phyloP scores from a whole-genome alignment of 2,888 invertebrate species.

The Acleris sparsana region DNA sequence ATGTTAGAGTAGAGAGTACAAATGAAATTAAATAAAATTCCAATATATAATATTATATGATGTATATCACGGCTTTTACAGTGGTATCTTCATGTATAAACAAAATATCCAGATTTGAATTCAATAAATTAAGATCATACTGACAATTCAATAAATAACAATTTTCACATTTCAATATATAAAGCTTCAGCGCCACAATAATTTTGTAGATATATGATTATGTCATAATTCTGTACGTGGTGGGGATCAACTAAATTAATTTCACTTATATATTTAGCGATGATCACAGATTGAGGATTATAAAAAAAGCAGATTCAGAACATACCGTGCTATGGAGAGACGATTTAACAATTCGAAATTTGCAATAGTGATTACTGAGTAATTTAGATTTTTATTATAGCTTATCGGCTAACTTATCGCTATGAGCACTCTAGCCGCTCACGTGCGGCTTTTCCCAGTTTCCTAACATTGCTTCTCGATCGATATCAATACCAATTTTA shows the following conservation, averaged over 20 bases:
- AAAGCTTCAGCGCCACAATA: constrained; percentile 71
- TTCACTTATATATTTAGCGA: constrained; percentile 80
- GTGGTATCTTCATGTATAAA: constrained; percentile 81
- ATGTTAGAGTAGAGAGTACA: neutral
- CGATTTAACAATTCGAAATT: constrained; percentile 79
- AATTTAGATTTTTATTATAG: constrained; percentile 80
- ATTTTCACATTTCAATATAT: constrained; percentile 67
- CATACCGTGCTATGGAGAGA: constrained; percentile 81
- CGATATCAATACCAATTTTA: constrained; percentile 81
- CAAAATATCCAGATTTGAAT: constrained; percentile 80
- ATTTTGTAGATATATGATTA: constrained; percentile 61
- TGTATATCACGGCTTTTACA: constrained; percentile 84
- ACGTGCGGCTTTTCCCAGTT: constrained; percentile 62
- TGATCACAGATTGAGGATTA: constrained; percentile 83
- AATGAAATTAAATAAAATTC: constrained; percentile 65
- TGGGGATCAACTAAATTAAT: constrained; percentile 73
- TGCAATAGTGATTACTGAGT: constrained; percentile 81
- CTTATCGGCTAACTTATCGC: constrained; percentile 79
- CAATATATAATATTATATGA: constrained; percentile 79
- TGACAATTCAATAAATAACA: constrained; percentile 81
- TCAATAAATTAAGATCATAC: constrained; percentile 80
- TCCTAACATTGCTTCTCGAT: constrained; percentile 80
- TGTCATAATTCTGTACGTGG: constrained; percentile 60
- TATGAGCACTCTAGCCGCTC: constrained; percentile 75
- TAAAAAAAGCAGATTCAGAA: constrained; percentile 82